Evolutionary conservation across 2,113 vertebrate species (phyloP).

Genomic region (Diphyllodes magnificus): DNA sequence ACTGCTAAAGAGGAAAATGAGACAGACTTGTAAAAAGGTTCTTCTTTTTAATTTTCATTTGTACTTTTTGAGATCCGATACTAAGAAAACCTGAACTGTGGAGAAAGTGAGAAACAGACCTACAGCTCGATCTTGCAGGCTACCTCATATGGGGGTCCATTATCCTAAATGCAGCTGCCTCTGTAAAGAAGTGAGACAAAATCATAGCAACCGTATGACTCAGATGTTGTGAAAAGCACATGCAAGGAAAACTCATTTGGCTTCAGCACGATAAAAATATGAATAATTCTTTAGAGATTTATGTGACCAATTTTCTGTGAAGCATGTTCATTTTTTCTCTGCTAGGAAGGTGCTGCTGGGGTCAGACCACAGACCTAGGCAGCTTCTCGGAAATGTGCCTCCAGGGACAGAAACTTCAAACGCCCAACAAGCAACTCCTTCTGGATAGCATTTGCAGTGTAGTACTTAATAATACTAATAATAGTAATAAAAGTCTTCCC

Average conservation of each 20-base stretch:
- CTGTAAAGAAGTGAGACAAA: neutral
- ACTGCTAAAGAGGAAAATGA: neutral
- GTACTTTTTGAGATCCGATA: neutral
- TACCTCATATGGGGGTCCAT: neutral
- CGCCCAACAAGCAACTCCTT: neutral
- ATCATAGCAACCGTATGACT: neutral
- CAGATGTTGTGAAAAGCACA: neutral
- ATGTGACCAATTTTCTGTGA: neutral
- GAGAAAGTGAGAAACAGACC: neutral
- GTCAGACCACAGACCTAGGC: conserved; percentile 29
- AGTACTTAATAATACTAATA: conserved; percentile 18
- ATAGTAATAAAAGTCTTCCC: conserved; percentile 17
- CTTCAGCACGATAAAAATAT: neutral
- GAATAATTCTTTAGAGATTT: neutral
- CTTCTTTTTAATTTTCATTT: neutral
- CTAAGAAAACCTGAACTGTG: neutral
- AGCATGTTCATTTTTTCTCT: neutral
- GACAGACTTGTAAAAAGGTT: neutral
- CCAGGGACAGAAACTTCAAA: conserved; percentile 5
- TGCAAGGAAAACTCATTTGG: conserved; percentile 8
- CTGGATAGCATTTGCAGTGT: neutral
- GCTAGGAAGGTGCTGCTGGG: neutral
- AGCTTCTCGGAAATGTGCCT: conserved; percentile 37
- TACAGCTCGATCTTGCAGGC: neutral
- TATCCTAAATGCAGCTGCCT: neutral